phyloP scores from a whole-genome alignment of 2,888 invertebrate species.

The Coelinius sp. region DNA sequence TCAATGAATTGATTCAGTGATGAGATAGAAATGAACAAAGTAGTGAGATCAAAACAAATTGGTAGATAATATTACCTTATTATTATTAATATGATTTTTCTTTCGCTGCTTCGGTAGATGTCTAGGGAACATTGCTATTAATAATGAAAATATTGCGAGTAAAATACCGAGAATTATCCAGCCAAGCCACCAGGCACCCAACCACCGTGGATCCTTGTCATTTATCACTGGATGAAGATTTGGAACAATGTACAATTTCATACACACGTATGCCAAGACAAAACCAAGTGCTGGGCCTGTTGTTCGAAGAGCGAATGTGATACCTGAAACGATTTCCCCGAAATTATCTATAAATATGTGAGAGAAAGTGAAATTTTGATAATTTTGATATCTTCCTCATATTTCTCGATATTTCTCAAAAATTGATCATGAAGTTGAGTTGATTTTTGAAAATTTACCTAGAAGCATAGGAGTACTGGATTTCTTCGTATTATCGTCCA shows the following conservation, averaged over 20 bases:
- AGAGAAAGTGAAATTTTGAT: too few species aligned
- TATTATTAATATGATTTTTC: slow-evolving; percentile 38
- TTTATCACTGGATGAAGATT: slow-evolving; percentile 75
- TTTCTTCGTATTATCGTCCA: slow-evolving; percentile 80
- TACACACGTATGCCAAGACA: slow-evolving; percentile 72
- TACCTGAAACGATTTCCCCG: slow-evolving; percentile 60
- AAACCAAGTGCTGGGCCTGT: slow-evolving; percentile 77
- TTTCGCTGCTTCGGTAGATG: slow-evolving; percentile 67
- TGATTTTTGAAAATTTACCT: slow-evolving; percentile 65
- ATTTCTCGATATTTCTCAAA: too few species aligned
- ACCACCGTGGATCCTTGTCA: slow-evolving; percentile 78
- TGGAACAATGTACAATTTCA: slow-evolving; percentile 76
- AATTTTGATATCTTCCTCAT: too few species aligned
- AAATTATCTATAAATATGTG: not conserved
- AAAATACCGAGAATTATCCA: slow-evolving; percentile 74
- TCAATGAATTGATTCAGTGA: too few species aligned
- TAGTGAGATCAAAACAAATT: too few species aligned
- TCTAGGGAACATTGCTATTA: slow-evolving; percentile 79
- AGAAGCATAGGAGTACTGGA: slow-evolving; percentile 77
- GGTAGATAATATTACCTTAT: too few species aligned
- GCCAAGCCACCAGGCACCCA: slow-evolving; percentile 86
- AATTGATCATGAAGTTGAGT: slow-evolving; percentile 23
- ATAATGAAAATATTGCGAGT: slow-evolving; percentile 75
- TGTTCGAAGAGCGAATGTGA: slow-evolving; percentile 72
- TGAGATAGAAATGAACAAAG: too few species aligned